Conservation (phyloP, 2,888 invertebrate genomes). For the Protonemura montana region DNA sequence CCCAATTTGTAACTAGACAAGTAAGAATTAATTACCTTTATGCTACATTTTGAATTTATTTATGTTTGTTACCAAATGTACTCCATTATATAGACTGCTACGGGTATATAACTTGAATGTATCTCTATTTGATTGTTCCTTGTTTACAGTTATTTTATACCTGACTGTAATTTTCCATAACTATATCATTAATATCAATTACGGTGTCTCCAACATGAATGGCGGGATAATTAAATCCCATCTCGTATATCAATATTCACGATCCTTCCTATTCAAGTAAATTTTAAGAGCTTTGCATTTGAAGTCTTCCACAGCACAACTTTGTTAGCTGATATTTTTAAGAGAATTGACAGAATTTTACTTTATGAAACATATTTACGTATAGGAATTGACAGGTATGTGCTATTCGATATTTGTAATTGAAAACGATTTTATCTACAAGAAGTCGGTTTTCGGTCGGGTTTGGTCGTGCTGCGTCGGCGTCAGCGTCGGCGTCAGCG, state of each 20-base stretch:
- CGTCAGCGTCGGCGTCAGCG: background rate
- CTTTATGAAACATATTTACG: background rate
- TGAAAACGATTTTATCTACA: background rate
- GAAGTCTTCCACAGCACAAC: background rate
- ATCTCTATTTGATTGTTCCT: background rate
- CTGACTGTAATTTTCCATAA: background rate
- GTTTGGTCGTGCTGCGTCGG: background rate
- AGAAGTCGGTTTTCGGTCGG: background rate
- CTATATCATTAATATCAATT: slow-evolving; percentile 2
- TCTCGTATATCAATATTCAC: background rate
- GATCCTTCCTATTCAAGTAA: background rate
- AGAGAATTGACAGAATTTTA: background rate
- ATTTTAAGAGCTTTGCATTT: background rate
- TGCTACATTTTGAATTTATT: background rate
- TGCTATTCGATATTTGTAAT: background rate
- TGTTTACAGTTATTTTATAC: background rate
- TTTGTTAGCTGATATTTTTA: too few relatives aligned
- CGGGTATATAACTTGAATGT: background rate
- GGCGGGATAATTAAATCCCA: background rate
- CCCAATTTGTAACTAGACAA: background rate
- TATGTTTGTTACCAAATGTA: background rate
- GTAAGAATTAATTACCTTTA: background rate
- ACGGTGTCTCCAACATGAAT: background rate
- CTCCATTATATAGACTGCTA: background rate
- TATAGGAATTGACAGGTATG: background rate